phyloP scores from a whole-genome alignment of 1,140 invertebrate genomes.

The Rhyacophila brunnea region DNA sequence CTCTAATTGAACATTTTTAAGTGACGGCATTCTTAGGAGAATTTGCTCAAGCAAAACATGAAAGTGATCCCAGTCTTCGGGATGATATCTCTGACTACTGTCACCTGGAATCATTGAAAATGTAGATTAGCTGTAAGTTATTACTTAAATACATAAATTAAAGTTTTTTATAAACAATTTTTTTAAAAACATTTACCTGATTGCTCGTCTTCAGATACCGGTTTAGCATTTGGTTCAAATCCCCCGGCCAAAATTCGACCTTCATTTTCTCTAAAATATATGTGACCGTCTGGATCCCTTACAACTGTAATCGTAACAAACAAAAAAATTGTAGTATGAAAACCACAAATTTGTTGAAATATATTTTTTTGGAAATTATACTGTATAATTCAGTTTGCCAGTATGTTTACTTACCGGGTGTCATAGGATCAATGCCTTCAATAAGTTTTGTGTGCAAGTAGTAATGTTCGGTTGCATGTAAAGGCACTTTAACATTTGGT shows the following conservation, averaged over 20 bases:
- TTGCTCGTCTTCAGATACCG: conserved; percentile 79
- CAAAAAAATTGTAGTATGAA: neutral
- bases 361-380: no score
- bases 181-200: conserved; percentile 52
- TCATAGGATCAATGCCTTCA: conserved; percentile 66
- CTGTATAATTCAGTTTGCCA: no score
- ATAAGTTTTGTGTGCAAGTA: conserved; percentile 86
- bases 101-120: conserved; percentile 17
- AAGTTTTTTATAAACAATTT: conserved; percentile 5
- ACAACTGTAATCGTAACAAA: conserved; percentile 60
- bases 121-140: neutral
- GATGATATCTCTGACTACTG: conserved; percentile 56
- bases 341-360: no score
- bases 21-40: conserved; percentile 76
- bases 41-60: conserved; percentile 84
- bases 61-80: conserved; percentile 95
- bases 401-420: conserved; percentile 65
- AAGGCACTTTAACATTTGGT: conserved; percentile 84
- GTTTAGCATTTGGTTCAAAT: conserved; percentile 85
- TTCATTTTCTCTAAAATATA: conserved; percentile 82
- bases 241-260: conserved; percentile 80
- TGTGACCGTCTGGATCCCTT: conserved; percentile 84
- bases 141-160: neutral
- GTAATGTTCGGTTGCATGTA: conserved; percentile 92
- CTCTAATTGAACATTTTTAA: conserved; percentile 71